Evolutionary conservation across 2,797 vertebrate species (phyloP).

Genomic region (Rhabdomys pumilio): DNA sequence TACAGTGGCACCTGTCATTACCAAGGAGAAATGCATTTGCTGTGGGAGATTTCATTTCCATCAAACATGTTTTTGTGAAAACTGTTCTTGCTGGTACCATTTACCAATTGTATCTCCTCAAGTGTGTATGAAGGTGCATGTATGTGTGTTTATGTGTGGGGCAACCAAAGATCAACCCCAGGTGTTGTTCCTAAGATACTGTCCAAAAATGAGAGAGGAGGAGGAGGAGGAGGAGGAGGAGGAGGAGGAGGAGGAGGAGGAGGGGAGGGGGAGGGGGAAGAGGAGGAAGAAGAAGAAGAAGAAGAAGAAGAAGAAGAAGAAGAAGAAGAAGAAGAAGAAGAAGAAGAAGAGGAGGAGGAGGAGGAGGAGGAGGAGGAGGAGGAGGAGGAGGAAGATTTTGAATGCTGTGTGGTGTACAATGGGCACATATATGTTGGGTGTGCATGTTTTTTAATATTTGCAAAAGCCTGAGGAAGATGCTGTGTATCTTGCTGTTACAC

Average conservation of each 20-base stretch:
- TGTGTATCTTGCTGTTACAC: neutral
- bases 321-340: no score
- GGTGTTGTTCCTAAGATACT: neutral
- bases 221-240: neutral
- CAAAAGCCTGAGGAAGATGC: neutral
- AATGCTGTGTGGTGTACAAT: neutral
- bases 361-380: neutral
- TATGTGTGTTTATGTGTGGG: neutral
- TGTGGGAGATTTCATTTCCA: neutral
- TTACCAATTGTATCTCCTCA: neutral
- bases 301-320: no score
- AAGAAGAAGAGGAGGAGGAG: no score
- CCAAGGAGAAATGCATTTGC: neutral
- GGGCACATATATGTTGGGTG: neutral
- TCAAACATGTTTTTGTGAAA: neutral
- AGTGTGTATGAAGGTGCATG: neutral
- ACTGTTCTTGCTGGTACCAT: neutral
- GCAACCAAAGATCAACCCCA: neutral
- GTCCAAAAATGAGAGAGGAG: neutral
- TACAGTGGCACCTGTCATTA: neutral
- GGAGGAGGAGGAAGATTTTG: neutral
- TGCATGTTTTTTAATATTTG: neutral
- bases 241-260: neutral
- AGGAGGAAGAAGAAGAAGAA: no score
- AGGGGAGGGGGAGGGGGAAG: no score